Percentiles rank a stretch among this genome's conserved stretches.
phyloP scores from a whole-genome alignment of 2,888 invertebrate species.

The Eilema caniola region DNA sequence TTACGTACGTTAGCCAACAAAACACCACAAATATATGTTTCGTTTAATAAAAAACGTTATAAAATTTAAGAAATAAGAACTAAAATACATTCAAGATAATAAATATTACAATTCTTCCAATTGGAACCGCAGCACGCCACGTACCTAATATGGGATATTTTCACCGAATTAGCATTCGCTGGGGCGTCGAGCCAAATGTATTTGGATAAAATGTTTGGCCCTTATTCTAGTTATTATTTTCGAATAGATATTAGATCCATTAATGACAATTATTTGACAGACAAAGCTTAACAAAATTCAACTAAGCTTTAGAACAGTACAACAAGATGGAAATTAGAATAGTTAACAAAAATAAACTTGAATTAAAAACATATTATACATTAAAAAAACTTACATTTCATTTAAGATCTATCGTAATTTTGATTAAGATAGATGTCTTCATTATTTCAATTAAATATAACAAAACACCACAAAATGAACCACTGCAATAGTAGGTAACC shows the following conservation, averaged over 20 bases:
- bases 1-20: slow-evolving; percentile 26
- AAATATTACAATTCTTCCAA: slow-evolving; percentile 3
- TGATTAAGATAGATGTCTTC: background rate
- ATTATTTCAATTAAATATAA: slow-evolving; percentile 2
- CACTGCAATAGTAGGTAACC: slow-evolving; percentile 34
- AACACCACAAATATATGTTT: slow-evolving; percentile 43
- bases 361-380: background rate
- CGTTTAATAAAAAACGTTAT: slow-evolving; percentile 47
- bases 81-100: slow-evolving; percentile 31
- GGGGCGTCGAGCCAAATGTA: background rate
- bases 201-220: background rate
- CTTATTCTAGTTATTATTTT: background rate
- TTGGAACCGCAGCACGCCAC: background rate
- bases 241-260: background rate
- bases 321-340: background rate
- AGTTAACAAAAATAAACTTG: background rate
- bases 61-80: slow-evolving; percentile 29
- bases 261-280: background rate
- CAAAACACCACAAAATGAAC: slow-evolving; percentile 10
- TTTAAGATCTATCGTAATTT: background rate
- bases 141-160: background rate
- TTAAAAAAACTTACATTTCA: slow-evolving; percentile 1
- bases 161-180: background rate
- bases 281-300: background rate
- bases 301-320: slow-evolving; percentile 11